Percentiles rank a stretch among this genome's conserved stretches.
Evolutionary conservation across 2,888 invertebrate genomes (phyloP).

Genomic region (Petrolisthes manimaculis): DNA sequence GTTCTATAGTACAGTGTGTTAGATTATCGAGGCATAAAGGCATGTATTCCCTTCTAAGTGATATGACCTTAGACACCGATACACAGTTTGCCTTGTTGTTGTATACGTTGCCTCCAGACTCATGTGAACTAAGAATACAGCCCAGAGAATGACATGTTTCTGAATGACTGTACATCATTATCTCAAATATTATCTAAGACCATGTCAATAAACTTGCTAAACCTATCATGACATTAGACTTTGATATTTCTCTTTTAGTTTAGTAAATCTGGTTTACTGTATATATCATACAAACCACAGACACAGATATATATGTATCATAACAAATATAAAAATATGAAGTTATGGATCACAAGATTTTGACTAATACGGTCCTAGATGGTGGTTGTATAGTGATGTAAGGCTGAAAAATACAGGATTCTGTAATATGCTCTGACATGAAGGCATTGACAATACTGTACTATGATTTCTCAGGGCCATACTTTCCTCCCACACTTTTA

Average conservation of each 20-base stretch:
- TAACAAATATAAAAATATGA: constrained; percentile 50
- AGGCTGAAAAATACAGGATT: constrained; percentile 36
- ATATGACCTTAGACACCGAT: neutral
- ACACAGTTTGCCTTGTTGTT: too few relatives aligned
- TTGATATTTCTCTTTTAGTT: constrained; percentile 37
- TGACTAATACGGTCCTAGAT: constrained; percentile 50
- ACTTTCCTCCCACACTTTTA: neutral
- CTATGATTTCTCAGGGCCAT: constrained; percentile 15
- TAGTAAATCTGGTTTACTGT: constrained; percentile 1
- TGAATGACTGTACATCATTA: constrained; percentile 45
- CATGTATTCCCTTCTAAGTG: neutral
- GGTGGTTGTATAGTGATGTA: constrained; percentile 51
- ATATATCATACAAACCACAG: constrained; percentile 15
- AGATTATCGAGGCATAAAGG: too few relatives aligned
- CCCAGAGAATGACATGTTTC: constrained; percentile 24
- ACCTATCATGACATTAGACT: constrained; percentile 39
- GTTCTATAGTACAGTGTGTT: too few relatives aligned
- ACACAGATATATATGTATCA: constrained; percentile 14
- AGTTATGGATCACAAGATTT: constrained; percentile 37
- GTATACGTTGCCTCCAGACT: neutral
- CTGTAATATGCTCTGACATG: constrained; percentile 39
- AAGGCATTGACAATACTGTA: constrained; percentile 29
- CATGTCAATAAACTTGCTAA: constrained; percentile 35
- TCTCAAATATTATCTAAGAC: constrained; percentile 47
- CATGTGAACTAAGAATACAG: constrained; percentile 12